phyloP scores from a whole-genome alignment of 2,888 invertebrate genomes.

The Julus scanicus region DNA sequence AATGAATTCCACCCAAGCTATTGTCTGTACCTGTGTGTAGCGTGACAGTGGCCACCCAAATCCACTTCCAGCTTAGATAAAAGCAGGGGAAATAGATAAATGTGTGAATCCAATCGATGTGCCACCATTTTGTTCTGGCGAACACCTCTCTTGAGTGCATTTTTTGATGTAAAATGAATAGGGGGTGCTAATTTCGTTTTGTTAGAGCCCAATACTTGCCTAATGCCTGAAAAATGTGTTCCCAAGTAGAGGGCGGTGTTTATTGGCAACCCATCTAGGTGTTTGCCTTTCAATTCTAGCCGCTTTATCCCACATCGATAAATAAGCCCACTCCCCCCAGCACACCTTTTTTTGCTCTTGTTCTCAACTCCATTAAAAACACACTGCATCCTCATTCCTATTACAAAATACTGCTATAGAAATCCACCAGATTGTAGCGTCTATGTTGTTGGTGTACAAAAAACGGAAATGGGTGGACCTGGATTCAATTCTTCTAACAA shows the following conservation, averaged over 20 bases:
- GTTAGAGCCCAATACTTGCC: background rate
- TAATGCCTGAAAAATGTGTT: background rate
- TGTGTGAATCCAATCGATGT: background rate
- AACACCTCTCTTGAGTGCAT: background rate
- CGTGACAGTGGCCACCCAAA: background rate
- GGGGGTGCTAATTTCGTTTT: slow-evolving; percentile 17
- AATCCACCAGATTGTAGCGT: background rate
- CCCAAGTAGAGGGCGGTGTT: slow-evolving; percentile 18
- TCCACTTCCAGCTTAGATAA: background rate
- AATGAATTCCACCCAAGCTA: too few relatives aligned
- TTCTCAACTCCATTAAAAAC: slow-evolving; percentile 9
- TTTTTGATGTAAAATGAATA: slow-evolving; percentile 9
- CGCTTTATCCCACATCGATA: slow-evolving; percentile 33
- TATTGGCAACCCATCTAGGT: slow-evolving; percentile 33
- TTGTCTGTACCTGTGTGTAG: too few relatives aligned
- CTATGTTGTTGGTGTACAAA: background rate
- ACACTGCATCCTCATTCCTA: slow-evolving; percentile 21
- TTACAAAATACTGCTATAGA: background rate
- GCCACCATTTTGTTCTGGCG: background rate
- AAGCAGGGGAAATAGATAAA: background rate
- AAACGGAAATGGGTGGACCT: background rate
- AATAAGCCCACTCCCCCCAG: slow-evolving; percentile 23
- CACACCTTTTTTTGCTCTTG: background rate
- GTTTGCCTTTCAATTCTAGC: slow-evolving; percentile 26
- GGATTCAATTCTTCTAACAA: slow-evolving; percentile 25